Conservation (phyloP, 1,140 invertebrate genomes). For the Sitodiplosis mosellana region DNA sequence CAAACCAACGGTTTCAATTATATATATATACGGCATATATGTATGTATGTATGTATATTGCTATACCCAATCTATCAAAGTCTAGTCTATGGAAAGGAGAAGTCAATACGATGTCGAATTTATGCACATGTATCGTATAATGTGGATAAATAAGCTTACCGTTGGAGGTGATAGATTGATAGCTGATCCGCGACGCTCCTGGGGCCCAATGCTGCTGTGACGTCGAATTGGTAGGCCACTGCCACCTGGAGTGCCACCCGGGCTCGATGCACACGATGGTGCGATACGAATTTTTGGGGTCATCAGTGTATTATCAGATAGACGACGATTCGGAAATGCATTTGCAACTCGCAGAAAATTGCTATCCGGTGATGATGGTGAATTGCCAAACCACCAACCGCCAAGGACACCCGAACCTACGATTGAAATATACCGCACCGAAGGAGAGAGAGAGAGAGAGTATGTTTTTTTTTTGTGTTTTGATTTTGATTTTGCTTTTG, state of each 20-base stretch:
- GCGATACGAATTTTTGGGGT: slow-evolving; percentile 72
- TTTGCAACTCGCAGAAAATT: slow-evolving; percentile 72
- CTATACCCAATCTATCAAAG: too few relatives aligned
- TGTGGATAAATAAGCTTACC: slow-evolving; percentile 46
- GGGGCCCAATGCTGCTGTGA: slow-evolving; percentile 76
- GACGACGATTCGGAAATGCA: slow-evolving; percentile 56
- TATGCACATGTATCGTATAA: too few relatives aligned
- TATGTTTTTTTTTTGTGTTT: too few relatives aligned
- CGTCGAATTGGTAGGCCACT: slow-evolving; percentile 63
- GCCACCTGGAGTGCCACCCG: slow-evolving; percentile 60
- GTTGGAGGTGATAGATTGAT: slow-evolving; percentile 73
- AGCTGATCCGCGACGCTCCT: slow-evolving; percentile 64
- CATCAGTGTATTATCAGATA: slow-evolving; percentile 82
- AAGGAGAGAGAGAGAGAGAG: too few relatives aligned
- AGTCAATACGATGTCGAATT: too few relatives aligned
- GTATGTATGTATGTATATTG: too few relatives aligned
- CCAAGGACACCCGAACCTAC: slow-evolving; percentile 40
- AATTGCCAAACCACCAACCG: slow-evolving; percentile 50
- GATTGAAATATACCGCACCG: slow-evolving; percentile 5
- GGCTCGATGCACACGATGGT: slow-evolving; percentile 68
- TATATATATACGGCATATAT: too few relatives aligned
- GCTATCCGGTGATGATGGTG: slow-evolving; percentile 60
- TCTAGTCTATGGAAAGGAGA: too few relatives aligned
- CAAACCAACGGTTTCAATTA: too few relatives aligned
- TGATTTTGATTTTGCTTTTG: too few relatives aligned